A percentile compares a stretch with the other conserved stretches of the same genome.
Evolutionary conservation across 2,888 invertebrate genomes (phyloP).

Genomic region (Xanthorhoe spadicearia): DNA sequence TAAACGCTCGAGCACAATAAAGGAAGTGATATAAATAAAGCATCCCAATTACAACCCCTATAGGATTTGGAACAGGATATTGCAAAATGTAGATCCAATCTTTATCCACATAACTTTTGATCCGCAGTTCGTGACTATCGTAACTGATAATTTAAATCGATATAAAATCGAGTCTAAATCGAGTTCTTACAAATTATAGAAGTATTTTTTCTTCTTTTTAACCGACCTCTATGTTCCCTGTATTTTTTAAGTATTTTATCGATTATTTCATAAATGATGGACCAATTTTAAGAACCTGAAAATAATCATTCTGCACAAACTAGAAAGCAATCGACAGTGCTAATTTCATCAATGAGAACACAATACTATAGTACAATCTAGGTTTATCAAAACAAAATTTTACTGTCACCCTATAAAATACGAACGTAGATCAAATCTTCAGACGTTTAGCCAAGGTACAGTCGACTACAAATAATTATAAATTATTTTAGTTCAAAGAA

Average conservation of each 20-base stretch:
- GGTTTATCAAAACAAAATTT: neutral
- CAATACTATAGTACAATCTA: neutral
- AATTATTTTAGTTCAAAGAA: neutral
- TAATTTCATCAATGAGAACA: no score
- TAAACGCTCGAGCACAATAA: conserved; percentile 30
- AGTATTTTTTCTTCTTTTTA: no score
- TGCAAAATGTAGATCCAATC: conserved; percentile 13
- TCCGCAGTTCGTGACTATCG: neutral
- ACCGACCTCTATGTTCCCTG: no score
- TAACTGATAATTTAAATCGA: neutral
- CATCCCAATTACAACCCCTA: conserved; percentile 21
- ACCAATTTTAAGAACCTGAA: no score
- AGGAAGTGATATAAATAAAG: conserved; percentile 30
- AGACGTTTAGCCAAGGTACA: conserved; percentile 46
- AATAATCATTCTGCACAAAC: no score
- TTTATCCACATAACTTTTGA: conserved; percentile 5
- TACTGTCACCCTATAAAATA: conserved; percentile 24
- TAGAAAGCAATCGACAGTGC: no score
- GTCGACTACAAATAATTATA: neutral
- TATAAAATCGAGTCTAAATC: neutral
- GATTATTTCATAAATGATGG: no score
- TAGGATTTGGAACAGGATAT: conserved; percentile 10
- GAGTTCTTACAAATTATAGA: no score
- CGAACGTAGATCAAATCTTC: conserved; percentile 52
- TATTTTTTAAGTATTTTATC: no score